These are phyloP conservation scores for Chlamydotis undulata DNA, from an alignment of 2,113 vertebrate species.

Conservation along the genomic window DNA sequence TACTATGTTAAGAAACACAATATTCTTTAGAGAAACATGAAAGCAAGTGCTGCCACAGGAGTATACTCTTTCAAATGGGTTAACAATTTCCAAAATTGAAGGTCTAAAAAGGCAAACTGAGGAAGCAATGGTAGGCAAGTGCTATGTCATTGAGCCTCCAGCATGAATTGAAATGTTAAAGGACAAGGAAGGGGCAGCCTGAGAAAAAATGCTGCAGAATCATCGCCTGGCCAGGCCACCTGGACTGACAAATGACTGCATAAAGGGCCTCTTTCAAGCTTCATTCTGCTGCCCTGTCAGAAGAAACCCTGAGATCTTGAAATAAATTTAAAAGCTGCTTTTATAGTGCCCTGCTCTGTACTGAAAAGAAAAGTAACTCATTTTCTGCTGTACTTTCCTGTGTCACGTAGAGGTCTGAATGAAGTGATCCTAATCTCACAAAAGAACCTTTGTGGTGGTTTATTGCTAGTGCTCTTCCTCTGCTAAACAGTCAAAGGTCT, in stretches of 20 bases:
- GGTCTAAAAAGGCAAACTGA: not conserved
- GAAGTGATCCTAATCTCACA: slow-evolving; percentile 57
- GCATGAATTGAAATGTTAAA: slow-evolving; percentile 44
- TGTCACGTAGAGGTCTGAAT: not conserved
- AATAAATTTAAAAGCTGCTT: slow-evolving; percentile 59
- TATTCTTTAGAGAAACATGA: not conserved
- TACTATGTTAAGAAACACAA: not conserved
- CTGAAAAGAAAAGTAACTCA: slow-evolving; percentile 39
- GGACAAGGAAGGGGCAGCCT: slow-evolving; percentile 41
- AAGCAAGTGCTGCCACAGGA: slow-evolving; percentile 1
- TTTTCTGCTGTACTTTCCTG: slow-evolving; percentile 32
- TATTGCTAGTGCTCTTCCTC: slow-evolving; percentile 7
- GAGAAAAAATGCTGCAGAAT: slow-evolving; percentile 15
- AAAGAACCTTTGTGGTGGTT: slow-evolving; percentile 25
- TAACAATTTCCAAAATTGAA: slow-evolving; percentile 40
- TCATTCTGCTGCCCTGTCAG: slow-evolving; percentile 34
- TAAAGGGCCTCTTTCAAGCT: slow-evolving; percentile 38
- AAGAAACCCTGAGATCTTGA: slow-evolving; percentile 40
- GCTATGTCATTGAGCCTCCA: not conserved
- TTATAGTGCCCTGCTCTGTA: slow-evolving; percentile 33
- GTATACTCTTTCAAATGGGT: not conserved
- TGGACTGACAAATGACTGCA: slow-evolving; percentile 38
- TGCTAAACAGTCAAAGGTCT: slow-evolving; percentile 1
- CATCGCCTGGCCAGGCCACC: slow-evolving; percentile 5
- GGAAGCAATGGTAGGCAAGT: not conserved